Conservation (phyloP, 2,888 invertebrate species). For the Lasioglossum pauxillum region DNA sequence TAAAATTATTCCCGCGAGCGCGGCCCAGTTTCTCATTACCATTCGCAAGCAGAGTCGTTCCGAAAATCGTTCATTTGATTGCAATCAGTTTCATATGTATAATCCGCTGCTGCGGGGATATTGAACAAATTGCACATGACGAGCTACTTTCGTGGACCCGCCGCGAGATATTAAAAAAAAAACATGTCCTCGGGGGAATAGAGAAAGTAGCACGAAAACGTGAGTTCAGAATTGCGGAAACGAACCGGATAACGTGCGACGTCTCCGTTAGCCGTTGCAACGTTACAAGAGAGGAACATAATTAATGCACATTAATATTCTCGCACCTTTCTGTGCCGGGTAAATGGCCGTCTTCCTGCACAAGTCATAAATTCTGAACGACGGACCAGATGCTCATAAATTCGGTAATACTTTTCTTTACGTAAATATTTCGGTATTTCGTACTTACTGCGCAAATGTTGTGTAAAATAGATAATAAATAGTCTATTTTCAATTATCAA, state of each 20-base stretch:
- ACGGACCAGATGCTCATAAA: constrained; percentile 12
- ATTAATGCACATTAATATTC: constrained; percentile 63
- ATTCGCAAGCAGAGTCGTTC: background rate
- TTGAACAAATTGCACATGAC: constrained; percentile 13
- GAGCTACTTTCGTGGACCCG: background rate
- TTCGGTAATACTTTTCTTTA: constrained; percentile 4
- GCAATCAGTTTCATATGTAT: constrained; percentile 36
- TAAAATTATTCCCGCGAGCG: constrained; percentile 34
- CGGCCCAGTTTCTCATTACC: constrained; percentile 29
- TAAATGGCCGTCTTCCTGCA: constrained; percentile 18
- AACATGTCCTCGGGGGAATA: background rate
- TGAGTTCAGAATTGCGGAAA: constrained; percentile 32
- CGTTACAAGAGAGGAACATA: constrained; percentile 33
- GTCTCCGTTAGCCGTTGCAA: constrained; percentile 50
- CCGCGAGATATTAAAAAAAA: constrained; percentile 13
- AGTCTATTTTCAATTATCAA: background rate
- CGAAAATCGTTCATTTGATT: constrained; percentile 44
- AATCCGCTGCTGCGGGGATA: constrained; percentile 13
- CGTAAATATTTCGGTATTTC: background rate
- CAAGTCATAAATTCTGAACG: constrained; percentile 41
- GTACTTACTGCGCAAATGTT: background rate
- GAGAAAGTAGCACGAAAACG: background rate
- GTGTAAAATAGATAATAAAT: background rate
- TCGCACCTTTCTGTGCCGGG: background rate
- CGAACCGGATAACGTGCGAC: constrained; percentile 45